These are phyloP conservation scores for Anarhynchus alexandrinus DNA, from an alignment of 2,113 vertebrate species.

Conservation along the genomic window DNA sequence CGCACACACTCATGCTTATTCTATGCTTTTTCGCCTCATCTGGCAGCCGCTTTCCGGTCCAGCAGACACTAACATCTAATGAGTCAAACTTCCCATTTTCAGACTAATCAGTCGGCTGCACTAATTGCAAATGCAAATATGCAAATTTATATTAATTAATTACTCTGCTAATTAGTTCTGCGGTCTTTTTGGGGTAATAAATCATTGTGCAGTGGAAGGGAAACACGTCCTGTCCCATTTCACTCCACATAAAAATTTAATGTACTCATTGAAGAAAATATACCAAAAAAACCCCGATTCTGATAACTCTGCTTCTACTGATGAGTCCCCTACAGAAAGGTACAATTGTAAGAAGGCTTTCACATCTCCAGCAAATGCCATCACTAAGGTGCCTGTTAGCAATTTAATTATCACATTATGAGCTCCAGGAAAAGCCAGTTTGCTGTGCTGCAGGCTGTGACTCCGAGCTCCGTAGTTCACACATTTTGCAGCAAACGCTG, in stretches of 20 bases:
- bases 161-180: conserved; percentile 99
- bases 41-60: conserved; percentile 93
- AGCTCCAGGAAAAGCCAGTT: conserved; percentile 85
- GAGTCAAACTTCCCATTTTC: conserved; percentile 99
- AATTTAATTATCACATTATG: conserved; percentile 99
- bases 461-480: conserved; percentile 76
- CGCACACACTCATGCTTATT: conserved; percentile 72
- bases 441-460: conserved; percentile 84
- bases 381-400: conserved; percentile 91
- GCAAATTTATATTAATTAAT: conserved; percentile 99
- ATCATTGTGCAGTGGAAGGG: conserved; percentile 96
- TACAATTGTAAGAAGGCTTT: conserved; percentile 72
- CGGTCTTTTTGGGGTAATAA: conserved; percentile 99
- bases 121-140: conserved; percentile 99
- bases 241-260: conserved; percentile 89
- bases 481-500: conserved; percentile 75
- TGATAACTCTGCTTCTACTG: conserved; percentile 58
- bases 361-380: conserved; percentile 76
- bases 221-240: conserved; percentile 87
- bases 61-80: conserved; percentile 93
- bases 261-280: conserved; percentile 79
- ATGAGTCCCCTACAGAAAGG: conserved; percentile 72
- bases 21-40: conserved; percentile 90
- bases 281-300: conserved; percentile 10
- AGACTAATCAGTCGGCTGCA: conserved; percentile 99